A percentile compares a stretch with the other conserved stretches of the same genome.
Evolutionary conservation across 1,140 invertebrate species (phyloP).

Genomic region (Trichogramma pretiosum): DNA sequence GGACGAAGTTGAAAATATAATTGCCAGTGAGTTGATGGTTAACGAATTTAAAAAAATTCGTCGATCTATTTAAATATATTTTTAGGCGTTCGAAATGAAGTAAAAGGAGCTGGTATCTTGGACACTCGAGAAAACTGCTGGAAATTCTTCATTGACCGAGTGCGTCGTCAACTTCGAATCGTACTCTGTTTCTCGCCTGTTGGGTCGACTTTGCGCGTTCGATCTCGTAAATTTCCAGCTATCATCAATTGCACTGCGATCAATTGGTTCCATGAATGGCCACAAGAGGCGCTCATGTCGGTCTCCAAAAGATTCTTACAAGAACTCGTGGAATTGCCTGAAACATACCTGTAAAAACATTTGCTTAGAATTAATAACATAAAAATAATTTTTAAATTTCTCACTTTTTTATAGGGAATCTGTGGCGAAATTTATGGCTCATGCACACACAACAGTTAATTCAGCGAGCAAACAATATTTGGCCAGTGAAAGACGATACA

Average conservation of each 20-base stretch:
- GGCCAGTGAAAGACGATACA: constrained; percentile 82
- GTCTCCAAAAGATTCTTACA: constrained; percentile 83
- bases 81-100: constrained; percentile 46
- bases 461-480: constrained; percentile 78
- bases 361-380: neutral
- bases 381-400: constrained; percentile 7
- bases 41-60: neutral
- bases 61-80: neutral
- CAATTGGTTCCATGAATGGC: constrained; percentile 99
- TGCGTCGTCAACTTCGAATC: constrained; percentile 81
- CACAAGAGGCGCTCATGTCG: constrained; percentile 87
- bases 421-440: constrained; percentile 87
- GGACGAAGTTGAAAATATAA: constrained; percentile 93
- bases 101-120: constrained; percentile 72
- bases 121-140: constrained; percentile 94
- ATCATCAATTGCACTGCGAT: constrained; percentile 90
- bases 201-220: constrained; percentile 79
- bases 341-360: constrained; percentile 45
- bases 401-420: constrained; percentile 54
- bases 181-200: constrained; percentile 92
- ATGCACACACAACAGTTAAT: constrained; percentile 88
- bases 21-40: constrained; percentile 68
- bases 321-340: constrained; percentile 69
- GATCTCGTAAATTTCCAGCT: constrained; percentile 90
- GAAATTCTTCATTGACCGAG: constrained; percentile 95